phyloP scores from a whole-genome alignment of 2,888 invertebrate species.

The Tiphia femorata region DNA sequence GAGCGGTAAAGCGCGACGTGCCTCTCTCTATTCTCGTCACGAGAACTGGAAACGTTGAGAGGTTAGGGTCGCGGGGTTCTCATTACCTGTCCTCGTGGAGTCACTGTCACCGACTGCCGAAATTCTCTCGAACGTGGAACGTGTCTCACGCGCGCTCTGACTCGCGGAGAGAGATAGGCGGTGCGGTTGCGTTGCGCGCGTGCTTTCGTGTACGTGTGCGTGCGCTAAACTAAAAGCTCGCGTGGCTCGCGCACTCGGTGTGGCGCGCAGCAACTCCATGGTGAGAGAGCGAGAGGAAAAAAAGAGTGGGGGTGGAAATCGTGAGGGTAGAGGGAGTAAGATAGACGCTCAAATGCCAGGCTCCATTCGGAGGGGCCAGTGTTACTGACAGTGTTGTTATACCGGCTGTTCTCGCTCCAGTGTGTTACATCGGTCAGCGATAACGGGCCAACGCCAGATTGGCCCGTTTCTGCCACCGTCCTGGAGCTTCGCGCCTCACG shows the following conservation, averaged over 20 bases:
- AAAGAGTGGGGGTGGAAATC: constrained; percentile 1
- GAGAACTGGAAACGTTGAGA: no score
- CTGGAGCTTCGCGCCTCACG: no score
- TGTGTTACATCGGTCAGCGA: constrained; percentile 36
- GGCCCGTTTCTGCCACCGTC: constrained; percentile 28
- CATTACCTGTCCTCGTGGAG: constrained; percentile 35
- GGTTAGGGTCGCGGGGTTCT: not conserved
- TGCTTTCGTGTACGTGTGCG: not conserved
- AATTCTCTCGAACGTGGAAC: constrained; percentile 25
- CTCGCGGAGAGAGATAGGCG: constrained; percentile 2
- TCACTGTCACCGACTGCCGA: constrained; percentile 35
- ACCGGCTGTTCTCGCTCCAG: not conserved
- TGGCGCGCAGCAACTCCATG: no score
- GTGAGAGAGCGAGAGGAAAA: not conserved
- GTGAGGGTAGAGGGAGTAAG: not conserved
- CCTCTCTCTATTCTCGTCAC: no score
- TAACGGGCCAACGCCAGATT: constrained; percentile 42
- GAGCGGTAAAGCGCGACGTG: not conserved
- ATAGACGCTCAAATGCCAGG: not conserved
- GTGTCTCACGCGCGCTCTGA: constrained; percentile 10
- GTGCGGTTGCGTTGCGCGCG: not conserved
- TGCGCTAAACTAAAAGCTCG: no score
- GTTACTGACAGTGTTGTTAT: not conserved
- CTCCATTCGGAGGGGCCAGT: not conserved
- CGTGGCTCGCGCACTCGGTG: no score